phyloP scores from a whole-genome alignment of 2,113 vertebrate species.

The Poeciliopsis prolifica region DNA sequence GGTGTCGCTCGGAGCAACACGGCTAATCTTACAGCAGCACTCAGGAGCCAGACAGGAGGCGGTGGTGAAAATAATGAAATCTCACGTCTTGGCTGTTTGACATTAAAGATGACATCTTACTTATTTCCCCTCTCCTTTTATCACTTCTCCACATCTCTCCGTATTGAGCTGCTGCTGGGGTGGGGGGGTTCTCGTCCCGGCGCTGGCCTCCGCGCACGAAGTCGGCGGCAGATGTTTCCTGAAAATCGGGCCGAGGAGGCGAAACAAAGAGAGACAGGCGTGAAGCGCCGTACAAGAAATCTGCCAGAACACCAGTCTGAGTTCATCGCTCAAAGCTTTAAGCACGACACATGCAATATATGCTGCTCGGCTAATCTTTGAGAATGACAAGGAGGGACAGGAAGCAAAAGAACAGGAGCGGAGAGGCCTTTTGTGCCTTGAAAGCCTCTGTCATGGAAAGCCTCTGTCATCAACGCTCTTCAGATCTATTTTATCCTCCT shows the following conservation, averaged over 20 bases:
- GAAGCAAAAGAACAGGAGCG: conserved; percentile 38
- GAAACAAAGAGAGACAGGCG: conserved; percentile 44
- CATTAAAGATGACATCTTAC: conserved; percentile 77
- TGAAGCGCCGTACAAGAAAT: conserved; percentile 36
- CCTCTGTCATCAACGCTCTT: conserved; percentile 64
- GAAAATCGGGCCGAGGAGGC: not conserved
- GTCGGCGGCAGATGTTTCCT: not conserved
- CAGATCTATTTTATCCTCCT: conserved; percentile 63
- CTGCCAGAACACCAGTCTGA: conserved; percentile 56
- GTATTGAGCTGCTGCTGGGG: conserved; percentile 44
- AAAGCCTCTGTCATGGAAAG: conserved; percentile 67
- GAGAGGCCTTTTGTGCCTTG: conserved; percentile 60
- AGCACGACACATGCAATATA: conserved; percentile 39
- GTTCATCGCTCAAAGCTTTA: conserved; percentile 43
- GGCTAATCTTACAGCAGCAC: conserved; percentile 70
- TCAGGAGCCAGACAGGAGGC: conserved; percentile 41
- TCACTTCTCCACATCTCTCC: conserved; percentile 54
- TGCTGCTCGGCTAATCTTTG: conserved; percentile 55
- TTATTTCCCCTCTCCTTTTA: conserved; percentile 69
- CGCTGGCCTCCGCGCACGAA: conserved; percentile 19
- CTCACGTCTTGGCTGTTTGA: conserved; percentile 63
- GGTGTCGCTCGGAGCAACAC: conserved; percentile 67
- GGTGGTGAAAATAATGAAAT: conserved; percentile 44
- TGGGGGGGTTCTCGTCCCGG: conserved; percentile 22
- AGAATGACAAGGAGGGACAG: conserved; percentile 41